A percentile compares a stretch with the other conserved stretches of the same genome.
These are phyloP conservation scores for Rutpela maculata DNA, from an alignment of 2,888 invertebrate species.

Conservation along the genomic window DNA sequence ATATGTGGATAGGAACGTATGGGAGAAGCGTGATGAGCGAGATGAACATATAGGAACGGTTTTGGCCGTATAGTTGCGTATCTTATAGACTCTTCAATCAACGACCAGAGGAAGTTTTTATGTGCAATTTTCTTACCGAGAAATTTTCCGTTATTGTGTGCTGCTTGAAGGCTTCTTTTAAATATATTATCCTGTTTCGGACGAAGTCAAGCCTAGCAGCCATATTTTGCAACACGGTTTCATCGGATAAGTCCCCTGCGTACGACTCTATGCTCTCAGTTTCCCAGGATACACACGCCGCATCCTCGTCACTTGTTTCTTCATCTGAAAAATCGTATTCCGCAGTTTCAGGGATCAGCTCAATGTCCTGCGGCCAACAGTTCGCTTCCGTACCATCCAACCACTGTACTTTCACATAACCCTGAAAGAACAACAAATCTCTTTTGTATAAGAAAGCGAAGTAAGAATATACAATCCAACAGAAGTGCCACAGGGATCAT, in stretches of 20 bases:
- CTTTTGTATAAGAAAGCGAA: neutral
- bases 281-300: constrained; percentile 81
- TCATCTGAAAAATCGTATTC: constrained; percentile 84
- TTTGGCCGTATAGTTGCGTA: too few relatives aligned
- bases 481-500: neutral
- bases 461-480: neutral
- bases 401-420: constrained; percentile 94
- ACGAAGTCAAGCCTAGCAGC: constrained; percentile 79
- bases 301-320: constrained; percentile 60
- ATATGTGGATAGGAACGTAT: too few relatives aligned
- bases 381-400: constrained; percentile 89
- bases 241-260: constrained; percentile 75
- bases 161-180: constrained; percentile 88
- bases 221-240: constrained; percentile 77
- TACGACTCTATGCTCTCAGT: constrained; percentile 82
- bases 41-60: too few relatives aligned
- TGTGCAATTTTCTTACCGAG: constrained; percentile 74
- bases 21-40: too few relatives aligned
- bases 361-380: constrained; percentile 90
- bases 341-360: constrained; percentile 84
- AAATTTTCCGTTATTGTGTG: constrained; percentile 86
- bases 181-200: constrained; percentile 69
- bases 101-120: too few relatives aligned
- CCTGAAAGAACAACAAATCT: constrained; percentile 71
- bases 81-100: too few relatives aligned